These are phyloP conservation scores for Metopia argyrocephala DNA, from an alignment of 2,888 invertebrate species.

Conservation along the genomic window DNA sequence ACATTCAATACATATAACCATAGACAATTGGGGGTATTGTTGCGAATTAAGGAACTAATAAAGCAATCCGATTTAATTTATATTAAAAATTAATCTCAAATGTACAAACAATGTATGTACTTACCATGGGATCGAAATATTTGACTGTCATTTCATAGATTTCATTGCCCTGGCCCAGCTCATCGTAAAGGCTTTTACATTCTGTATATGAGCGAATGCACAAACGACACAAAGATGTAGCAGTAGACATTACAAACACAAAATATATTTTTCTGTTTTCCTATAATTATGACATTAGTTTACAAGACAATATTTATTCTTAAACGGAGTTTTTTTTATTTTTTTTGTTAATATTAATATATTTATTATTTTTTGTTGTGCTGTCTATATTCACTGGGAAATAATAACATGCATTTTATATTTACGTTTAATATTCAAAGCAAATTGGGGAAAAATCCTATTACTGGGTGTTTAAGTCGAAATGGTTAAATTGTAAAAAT, in stretches of 20 bases:
- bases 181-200: constrained; percentile 6
- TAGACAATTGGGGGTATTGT: constrained; percentile 47
- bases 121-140: constrained; percentile 52
- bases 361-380: constrained; percentile 11
- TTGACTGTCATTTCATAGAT: constrained; percentile 40
- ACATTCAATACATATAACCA: constrained; percentile 53
- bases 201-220: not conserved
- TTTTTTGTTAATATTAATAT: not conserved
- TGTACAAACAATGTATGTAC: not conserved
- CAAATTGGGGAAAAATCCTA: not conserved
- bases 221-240: constrained; percentile 6
- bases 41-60: constrained; percentile 47
- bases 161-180: constrained; percentile 13
- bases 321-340: not conserved
- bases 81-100: not conserved
- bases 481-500: not conserved
- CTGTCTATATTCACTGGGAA: constrained; percentile 9
- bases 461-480: not conserved
- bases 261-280: not conserved
- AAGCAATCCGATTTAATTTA: not conserved
- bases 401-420: constrained; percentile 28
- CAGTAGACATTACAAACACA: not conserved
- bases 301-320: not conserved
- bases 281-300: not conserved
- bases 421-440: constrained; percentile 31